Evolutionary conservation across 2,888 invertebrate genomes (phyloP), one percentile per base, ranked within the genome.

Genomic region (Himalopsyche japonica): DNA sequence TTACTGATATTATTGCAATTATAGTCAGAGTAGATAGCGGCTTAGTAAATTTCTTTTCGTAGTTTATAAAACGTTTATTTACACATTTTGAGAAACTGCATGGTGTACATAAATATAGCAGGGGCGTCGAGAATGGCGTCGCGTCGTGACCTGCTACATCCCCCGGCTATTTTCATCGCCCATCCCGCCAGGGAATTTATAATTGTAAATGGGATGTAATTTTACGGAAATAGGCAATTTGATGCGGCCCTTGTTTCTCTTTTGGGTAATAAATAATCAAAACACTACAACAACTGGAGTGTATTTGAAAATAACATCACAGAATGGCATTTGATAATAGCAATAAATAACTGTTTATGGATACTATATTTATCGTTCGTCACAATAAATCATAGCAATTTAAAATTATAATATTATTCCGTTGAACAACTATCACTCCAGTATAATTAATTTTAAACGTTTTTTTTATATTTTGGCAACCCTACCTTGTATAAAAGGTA

Each of bases 131-230:
- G 20, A 12, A 7, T 8, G 24, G 57, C 20, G 24, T 57, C 24
- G 57, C 57, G 57, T 57, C 57, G 57, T 57, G 57, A 57, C 57
- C 57, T 24, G 57, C 57, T 57, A 20, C 57, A 57, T 57, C 57
- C 57, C 57, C 20, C 57, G 57, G 57, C 57, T 57, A 57, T 57
- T 57, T 57, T 57, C 57, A 57, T 57, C 76, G 81, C 47, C 64
- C 20, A 30, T 12, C 64, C 49, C 82, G 49, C n/a, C 30, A 30
- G 85, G 85, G 86, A 85, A 81, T 82, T 83, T 79, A 85, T 86
- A 86, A 86, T 86, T 86, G 86, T 85, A 79, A 81, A 82, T 82
- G 85, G 82, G 82, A 81, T 85, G 86, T 86, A 81, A 85, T 86
- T 85, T 86, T 82, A 82, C 79, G 77, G 85, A 85, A 86, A 86